A percentile compares a stretch with the other conserved stretches of the same genome.
These are phyloP conservation scores for Amblyjoppa fuscipennis DNA, from an alignment of 2,888 invertebrate species.

Conservation along the genomic window DNA sequence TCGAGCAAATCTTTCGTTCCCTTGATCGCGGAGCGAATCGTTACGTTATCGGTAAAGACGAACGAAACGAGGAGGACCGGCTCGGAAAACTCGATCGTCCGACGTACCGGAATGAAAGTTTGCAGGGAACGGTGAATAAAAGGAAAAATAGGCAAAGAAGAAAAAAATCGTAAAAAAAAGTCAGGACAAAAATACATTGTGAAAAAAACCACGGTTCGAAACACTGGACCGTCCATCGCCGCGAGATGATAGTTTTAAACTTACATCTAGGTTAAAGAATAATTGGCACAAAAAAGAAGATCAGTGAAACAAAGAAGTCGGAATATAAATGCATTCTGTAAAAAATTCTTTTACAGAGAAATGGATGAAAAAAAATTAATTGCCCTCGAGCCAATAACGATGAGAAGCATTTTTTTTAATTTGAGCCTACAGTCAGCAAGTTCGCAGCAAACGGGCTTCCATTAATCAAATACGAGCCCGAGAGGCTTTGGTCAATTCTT, in stretches of 20 bases:
- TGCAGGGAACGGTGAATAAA: neutral
- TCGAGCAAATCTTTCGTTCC: conserved; percentile 2
- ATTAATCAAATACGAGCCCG: conserved; percentile 69
- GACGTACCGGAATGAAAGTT: neutral
- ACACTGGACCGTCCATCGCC: too few relatives aligned
- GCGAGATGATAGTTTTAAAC: too few relatives aligned
- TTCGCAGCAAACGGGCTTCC: conserved; percentile 87
- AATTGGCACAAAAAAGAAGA: too few relatives aligned
- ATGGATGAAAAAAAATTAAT: conserved; percentile 5
- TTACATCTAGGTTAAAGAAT: too few relatives aligned
- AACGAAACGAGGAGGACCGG: neutral
- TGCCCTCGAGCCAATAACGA: neutral
- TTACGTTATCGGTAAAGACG: conserved; percentile 1
- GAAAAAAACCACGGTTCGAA: neutral
- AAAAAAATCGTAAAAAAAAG: too few relatives aligned
- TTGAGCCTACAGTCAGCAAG: conserved; percentile 83
- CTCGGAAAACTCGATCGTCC: neutral
- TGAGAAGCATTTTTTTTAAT: conserved; percentile 19
- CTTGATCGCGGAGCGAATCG: neutral
- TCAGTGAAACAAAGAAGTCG: too few relatives aligned
- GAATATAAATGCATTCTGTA: conserved; percentile 20
- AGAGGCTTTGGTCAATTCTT: conserved; percentile 47
- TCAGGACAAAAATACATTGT: too few relatives aligned
- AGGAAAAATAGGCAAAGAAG: neutral
- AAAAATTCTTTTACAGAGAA: conserved; percentile 20